Evolutionary conservation across 2,888 invertebrate genomes (phyloP).

Genomic region (Yponomeuta sedellus): DNA sequence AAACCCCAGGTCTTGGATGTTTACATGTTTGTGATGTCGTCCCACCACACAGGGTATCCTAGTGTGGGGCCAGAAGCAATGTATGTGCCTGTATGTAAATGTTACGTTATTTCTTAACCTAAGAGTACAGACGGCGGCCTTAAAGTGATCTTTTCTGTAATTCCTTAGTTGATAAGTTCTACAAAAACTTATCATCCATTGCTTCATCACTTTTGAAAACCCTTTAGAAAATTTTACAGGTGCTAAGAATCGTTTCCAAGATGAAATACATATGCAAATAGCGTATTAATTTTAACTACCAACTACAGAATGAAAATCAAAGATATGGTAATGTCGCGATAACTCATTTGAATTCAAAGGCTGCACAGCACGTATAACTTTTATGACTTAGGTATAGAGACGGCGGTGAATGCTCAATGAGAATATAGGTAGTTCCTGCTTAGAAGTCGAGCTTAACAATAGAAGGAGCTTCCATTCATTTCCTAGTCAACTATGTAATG

Average conservation of each 20-base stretch:
- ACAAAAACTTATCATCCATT: no score
- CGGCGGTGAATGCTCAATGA: conserved; percentile 11
- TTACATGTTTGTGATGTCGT: no score
- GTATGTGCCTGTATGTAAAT: no score
- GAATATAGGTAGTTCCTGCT: conserved; percentile 15
- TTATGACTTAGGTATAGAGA: conserved; percentile 14
- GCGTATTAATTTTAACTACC: neutral
- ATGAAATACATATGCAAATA: neutral
- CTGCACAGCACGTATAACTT: conserved; percentile 11
- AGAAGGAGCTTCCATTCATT: conserved; percentile 12
- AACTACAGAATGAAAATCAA: conserved; percentile 2
- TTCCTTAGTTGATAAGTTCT: no score
- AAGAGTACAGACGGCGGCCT: no score
- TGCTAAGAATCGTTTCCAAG: neutral
- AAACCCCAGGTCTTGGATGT: no score
- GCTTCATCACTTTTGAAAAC: no score
- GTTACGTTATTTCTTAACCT: no score
- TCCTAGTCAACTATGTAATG: neutral
- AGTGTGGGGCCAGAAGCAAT: no score
- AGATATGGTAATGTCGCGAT: neutral
- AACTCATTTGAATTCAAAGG: conserved; percentile 15
- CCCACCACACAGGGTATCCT: no score
- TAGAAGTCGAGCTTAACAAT: conserved; percentile 13
- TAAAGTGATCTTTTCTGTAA: no score
- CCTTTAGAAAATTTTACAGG: neutral